phyloP scores from a whole-genome alignment of 1,140 invertebrate species.

The Phocides pigmalion region DNA sequence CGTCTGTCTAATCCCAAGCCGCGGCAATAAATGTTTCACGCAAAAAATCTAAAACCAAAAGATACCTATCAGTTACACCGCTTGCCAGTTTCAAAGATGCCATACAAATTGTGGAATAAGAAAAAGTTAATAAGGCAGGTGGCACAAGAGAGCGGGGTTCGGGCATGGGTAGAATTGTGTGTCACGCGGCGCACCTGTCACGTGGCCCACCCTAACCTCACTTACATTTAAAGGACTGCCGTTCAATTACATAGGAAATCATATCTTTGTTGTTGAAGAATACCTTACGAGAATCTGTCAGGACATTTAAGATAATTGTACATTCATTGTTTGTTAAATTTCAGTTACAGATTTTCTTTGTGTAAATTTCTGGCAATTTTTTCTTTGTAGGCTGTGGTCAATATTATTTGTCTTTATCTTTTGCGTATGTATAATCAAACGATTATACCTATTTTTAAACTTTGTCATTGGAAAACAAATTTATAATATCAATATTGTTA shows the following conservation, averaged over 20 bases:
- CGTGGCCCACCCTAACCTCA: conserved; percentile 18
- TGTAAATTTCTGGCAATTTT: no score
- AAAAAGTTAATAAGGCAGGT: conserved; percentile 24
- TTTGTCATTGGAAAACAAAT: no score
- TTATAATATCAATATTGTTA: no score
- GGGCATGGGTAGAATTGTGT: conserved; percentile 11
- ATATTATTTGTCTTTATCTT: no score
- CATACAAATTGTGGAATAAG: conserved; percentile 22
- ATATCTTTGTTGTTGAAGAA: not conserved
- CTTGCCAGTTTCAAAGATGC: conserved; percentile 3
- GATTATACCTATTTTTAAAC: no score
- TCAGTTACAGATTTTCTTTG: no score
- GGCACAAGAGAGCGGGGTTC: conserved; percentile 17
- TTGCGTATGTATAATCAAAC: no score
- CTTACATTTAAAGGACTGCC: conserved; percentile 16
- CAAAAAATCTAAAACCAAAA: not conserved
- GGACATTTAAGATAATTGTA: not conserved
- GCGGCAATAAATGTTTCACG: no score
- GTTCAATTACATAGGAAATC: conserved; percentile 15
- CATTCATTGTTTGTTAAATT: not conserved
- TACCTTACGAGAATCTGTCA: not conserved
- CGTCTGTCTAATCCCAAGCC: no score
- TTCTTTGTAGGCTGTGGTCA: no score
- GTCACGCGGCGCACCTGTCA: conserved; percentile 25
- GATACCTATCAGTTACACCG: not conserved